A percentile compares a stretch with the other conserved stretches of the same genome.
These are phyloP conservation scores for Mobula hypostoma DNA, from an alignment of 2,113 vertebrate species.

Conservation along the genomic window DNA sequence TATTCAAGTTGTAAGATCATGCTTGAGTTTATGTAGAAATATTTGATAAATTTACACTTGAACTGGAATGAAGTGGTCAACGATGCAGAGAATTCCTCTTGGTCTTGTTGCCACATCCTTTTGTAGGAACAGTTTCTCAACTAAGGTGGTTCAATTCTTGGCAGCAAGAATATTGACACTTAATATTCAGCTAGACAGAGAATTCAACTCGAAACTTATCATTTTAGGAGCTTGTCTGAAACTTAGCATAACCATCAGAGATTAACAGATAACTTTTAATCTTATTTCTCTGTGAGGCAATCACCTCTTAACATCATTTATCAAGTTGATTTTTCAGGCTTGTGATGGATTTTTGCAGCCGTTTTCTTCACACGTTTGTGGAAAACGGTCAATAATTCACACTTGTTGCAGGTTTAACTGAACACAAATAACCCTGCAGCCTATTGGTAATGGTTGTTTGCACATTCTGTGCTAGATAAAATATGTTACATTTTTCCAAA, in stretches of 20 bases:
- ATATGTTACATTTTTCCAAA: slow-evolving; percentile 14
- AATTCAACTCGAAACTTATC: not conserved
- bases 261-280: not conserved
- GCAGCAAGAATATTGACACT: not conserved
- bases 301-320: not conserved
- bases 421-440: not conserved
- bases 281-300: not conserved
- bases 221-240: not conserved
- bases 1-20: not conserved
- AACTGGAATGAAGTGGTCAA: not conserved
- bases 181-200: not conserved
- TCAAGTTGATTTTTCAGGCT: not conserved
- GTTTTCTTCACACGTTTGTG: not conserved
- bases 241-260: not conserved
- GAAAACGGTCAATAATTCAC: not conserved
- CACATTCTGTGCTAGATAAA: not conserved
- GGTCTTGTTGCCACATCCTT: not conserved
- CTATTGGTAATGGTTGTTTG: not conserved
- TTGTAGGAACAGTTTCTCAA: not conserved
- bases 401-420: not conserved
- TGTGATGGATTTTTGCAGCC: not conserved
- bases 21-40: not conserved
- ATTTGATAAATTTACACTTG: not conserved
- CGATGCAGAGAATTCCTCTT: not conserved
- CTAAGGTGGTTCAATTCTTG: not conserved